Conservation (phyloP, 2,888 invertebrate species). For the Cinara cedri region DNA sequence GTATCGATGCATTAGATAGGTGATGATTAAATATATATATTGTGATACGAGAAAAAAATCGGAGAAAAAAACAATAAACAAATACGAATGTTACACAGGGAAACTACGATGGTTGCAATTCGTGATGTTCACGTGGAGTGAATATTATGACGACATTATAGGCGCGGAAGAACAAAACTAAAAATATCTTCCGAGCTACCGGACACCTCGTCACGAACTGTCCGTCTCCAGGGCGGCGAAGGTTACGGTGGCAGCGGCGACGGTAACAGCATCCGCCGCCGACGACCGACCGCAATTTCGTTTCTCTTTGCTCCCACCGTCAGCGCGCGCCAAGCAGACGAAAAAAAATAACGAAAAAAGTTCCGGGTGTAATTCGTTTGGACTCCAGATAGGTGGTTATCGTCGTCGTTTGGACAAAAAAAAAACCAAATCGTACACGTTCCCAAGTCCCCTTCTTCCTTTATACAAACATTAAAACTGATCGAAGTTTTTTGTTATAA, state of each 20-base stretch:
- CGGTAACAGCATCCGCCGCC: not conserved
- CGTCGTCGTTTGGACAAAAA: too few relatives aligned
- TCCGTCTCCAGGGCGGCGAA: constrained; percentile 40
- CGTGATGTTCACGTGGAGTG: not conserved
- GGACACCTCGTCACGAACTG: constrained; percentile 52
- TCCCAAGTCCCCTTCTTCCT: too few relatives aligned
- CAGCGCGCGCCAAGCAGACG: not conserved
- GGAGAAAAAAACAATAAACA: not conserved
- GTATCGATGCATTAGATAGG: too few relatives aligned
- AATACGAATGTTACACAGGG: not conserved
- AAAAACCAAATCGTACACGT: too few relatives aligned
- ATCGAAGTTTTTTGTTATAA: too few relatives aligned
- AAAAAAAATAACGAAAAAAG: constrained; percentile 21
- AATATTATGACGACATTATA: not conserved
- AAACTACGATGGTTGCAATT: not conserved
- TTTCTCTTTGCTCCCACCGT: constrained; percentile 46
- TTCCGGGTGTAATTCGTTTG: constrained; percentile 17
- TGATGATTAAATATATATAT: too few relatives aligned
- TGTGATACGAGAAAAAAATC: not conserved
- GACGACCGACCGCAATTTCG: constrained; percentile 5
- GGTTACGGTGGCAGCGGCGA: constrained; percentile 8
- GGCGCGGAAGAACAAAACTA: not conserved
- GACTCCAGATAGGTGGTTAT: not conserved
- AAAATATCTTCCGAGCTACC: constrained; percentile 45
- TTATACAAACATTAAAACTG: too few relatives aligned